Evolutionary conservation across 1,140 invertebrate genomes (phyloP).

Genomic region (Dendroctonus ponderosae): DNA sequence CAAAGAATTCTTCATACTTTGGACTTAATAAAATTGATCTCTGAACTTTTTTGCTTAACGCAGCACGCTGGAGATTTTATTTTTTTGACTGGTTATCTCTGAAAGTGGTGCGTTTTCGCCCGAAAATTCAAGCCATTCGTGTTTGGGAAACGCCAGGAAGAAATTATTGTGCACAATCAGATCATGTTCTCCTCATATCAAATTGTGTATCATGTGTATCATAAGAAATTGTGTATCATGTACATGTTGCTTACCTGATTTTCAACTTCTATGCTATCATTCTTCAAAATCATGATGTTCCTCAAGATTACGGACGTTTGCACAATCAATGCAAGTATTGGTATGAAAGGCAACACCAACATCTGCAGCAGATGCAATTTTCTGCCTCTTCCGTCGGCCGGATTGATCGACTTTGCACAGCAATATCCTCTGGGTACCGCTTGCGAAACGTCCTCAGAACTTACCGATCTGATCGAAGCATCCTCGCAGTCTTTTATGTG

Average conservation of each 20-base stretch:
- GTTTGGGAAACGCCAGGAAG: too few species aligned
- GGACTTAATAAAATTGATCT: too few species aligned
- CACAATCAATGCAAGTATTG: constrained; percentile 77
- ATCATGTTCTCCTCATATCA: too few species aligned
- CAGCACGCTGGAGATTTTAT: too few species aligned
- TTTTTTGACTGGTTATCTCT: too few species aligned
- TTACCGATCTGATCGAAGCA: constrained; percentile 59
- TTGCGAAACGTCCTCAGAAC: constrained; percentile 62
- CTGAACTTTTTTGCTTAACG: too few species aligned
- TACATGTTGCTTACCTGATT: constrained; percentile 62
- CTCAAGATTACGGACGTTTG: constrained; percentile 74
- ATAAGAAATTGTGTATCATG: too few species aligned
- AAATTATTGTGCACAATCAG: too few species aligned
- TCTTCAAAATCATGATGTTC: constrained; percentile 70
- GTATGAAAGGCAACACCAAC: constrained; percentile 81
- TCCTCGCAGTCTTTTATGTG: constrained; percentile 47
- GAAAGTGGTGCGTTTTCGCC: too few species aligned
- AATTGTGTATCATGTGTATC: too few species aligned
- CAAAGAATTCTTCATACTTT: too few species aligned
- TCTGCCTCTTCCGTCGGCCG: constrained; percentile 62
- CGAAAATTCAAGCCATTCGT: too few species aligned
- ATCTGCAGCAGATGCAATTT: constrained; percentile 64
- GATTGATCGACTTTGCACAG: constrained; percentile 63
- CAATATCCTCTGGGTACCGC: constrained; percentile 54
- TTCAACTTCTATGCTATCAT: constrained; percentile 77